A percentile compares a stretch with the other conserved stretches of the same genome.
phyloP scores from a whole-genome alignment of 2,888 invertebrate genomes.

The Diploptera punctata region DNA sequence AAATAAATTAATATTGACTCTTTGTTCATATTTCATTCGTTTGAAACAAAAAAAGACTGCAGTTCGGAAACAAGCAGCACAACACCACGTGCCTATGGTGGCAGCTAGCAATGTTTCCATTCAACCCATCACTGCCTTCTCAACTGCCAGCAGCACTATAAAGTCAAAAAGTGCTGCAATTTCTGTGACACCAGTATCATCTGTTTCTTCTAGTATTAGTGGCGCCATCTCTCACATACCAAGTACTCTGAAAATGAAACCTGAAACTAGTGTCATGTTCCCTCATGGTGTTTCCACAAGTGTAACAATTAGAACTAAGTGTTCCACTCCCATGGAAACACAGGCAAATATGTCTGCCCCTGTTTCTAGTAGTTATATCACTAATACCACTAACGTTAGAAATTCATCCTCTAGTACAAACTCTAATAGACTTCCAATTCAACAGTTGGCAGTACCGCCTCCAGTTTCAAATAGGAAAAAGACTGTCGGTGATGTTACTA shows the following conservation, averaged over 20 bases:
- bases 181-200: constrained; percentile 11
- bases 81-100: neutral
- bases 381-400: constrained; percentile 12
- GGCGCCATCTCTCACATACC: neutral
- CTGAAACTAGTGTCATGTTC: neutral
- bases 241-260: constrained; percentile 11
- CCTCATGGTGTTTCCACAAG: constrained; percentile 3
- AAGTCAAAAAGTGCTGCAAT: constrained; percentile 22
- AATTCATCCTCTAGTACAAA: constrained; percentile 4
- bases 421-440: neutral
- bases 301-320: constrained; percentile 21
- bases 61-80: neutral
- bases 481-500: neutral
- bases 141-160: constrained; percentile 6
- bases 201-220: neutral
- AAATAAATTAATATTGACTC: no score
- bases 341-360: neutral
- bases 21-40: neutral
- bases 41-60: constrained; percentile 12
- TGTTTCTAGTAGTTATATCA: neutral
- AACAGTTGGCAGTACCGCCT: neutral
- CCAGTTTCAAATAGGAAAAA: constrained; percentile 5
- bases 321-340: no score
- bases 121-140: constrained; percentile 10
- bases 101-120: neutral